These are phyloP conservation scores for Ectobius pallidus DNA, from an alignment of 2,888 invertebrate species.

Conservation along the genomic window DNA sequence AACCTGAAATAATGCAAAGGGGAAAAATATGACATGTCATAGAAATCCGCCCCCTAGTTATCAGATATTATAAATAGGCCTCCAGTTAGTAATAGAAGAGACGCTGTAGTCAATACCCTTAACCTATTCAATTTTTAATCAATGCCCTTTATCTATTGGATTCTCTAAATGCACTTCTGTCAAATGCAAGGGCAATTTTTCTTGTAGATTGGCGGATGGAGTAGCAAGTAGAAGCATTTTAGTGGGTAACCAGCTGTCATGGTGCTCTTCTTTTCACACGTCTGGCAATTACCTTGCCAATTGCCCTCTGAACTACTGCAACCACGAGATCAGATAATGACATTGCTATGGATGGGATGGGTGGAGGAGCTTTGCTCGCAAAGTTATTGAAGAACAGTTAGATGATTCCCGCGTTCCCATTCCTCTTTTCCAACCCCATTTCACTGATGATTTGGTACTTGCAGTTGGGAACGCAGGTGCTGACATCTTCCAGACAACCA, in stretches of 20 bases:
- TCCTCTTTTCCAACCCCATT: background rate
- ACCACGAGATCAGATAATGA: background rate
- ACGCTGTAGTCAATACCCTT: too few species aligned
- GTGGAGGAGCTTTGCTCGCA: background rate
- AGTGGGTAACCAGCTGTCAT: background rate
- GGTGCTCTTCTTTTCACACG: background rate
- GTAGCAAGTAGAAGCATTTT: background rate
- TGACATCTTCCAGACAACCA: background rate
- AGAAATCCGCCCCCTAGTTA: too few species aligned
- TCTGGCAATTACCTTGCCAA: background rate
- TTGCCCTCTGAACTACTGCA: background rate
- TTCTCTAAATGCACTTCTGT: background rate
- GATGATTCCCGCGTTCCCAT: background rate
- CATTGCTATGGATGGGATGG: background rate
- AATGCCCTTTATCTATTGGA: background rate
- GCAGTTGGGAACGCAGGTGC: background rate
- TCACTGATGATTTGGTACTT: background rate
- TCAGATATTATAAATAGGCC: too few species aligned
- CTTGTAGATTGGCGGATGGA: background rate
- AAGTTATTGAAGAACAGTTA: constrained; percentile 5
- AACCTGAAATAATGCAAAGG: too few species aligned
- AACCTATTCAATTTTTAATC: too few species aligned
- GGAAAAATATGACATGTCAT: too few species aligned
- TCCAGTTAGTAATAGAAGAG: too few species aligned
- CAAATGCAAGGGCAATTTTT: background rate